These are phyloP conservation scores for Oxygymnocypris stewartii DNA, from an alignment of 2,113 vertebrate genomes.

Conservation along the genomic window DNA sequence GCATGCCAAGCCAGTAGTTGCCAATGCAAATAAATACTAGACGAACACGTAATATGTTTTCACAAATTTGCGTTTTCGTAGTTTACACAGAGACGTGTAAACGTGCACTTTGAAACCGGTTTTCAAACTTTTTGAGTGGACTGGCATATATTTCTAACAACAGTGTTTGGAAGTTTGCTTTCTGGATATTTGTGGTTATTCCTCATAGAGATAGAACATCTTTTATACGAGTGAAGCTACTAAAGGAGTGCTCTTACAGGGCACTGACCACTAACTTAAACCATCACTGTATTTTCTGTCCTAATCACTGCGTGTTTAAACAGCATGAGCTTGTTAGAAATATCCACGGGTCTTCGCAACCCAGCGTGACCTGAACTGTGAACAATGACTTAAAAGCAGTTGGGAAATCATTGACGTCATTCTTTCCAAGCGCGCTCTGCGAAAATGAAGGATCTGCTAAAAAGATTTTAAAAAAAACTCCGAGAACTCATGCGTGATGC, in stretches of 20 bases:
- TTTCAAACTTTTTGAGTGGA: no score
- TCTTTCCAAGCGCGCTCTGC: constrained; percentile 3
- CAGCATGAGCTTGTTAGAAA: constrained; percentile 31
- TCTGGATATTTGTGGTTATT: no score
- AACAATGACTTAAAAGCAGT: constrained; percentile 27
- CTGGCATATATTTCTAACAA: no score
- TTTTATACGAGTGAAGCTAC: not conserved
- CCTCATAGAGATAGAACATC: not conserved
- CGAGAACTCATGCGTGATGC: not conserved
- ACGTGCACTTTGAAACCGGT: no score
- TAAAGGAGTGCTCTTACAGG: not conserved
- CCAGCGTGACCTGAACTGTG: constrained; percentile 7
- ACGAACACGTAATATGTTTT: no score
- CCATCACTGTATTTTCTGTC: not conserved
- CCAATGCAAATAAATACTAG: no score
- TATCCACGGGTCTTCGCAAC: constrained; percentile 21
- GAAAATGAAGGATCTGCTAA: not conserved
- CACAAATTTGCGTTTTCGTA: no score
- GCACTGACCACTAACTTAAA: not conserved
- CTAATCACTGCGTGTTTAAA: constrained; percentile 23
- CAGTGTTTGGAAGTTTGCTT: no score
- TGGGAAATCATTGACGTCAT: constrained; percentile 30
- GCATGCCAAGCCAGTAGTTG: no score
- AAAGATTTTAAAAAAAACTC: not conserved
- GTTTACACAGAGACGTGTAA: no score